These are phyloP conservation scores for Aphidoletes aphidimyza DNA, from an alignment of 2,888 invertebrate species.

Conservation along the genomic window DNA sequence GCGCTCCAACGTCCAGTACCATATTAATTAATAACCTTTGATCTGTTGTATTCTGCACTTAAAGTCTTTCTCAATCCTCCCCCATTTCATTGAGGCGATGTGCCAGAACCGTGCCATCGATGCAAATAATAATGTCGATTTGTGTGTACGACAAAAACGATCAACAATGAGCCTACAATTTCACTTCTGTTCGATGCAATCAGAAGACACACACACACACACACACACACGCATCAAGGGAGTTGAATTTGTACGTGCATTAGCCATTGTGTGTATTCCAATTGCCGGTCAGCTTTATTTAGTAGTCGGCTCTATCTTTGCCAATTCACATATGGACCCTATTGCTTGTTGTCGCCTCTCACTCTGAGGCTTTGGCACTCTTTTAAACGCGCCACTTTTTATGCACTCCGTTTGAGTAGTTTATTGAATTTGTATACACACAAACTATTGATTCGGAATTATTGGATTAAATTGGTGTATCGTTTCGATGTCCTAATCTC, in stretches of 20 bases:
- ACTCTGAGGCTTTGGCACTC: too few relatives aligned
- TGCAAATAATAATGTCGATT: conserved; percentile 37
- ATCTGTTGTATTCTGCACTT: conserved; percentile 30
- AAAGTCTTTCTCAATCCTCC: neutral
- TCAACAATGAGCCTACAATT: conserved; percentile 23
- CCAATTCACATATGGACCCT: too few relatives aligned
- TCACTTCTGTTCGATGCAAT: too few relatives aligned
- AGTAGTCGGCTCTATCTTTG: neutral
- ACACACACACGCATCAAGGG: too few relatives aligned
- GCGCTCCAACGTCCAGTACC: conserved; percentile 26
- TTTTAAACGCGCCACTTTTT: conserved; percentile 38
- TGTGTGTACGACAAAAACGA: conserved; percentile 43
- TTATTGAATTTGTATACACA: neutral
- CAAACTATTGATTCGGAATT: conserved; percentile 33
- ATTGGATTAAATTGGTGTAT: conserved; percentile 50
- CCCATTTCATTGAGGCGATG: conserved; percentile 32
- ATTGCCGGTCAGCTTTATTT: neutral
- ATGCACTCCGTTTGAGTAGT: neutral
- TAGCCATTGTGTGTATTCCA: neutral
- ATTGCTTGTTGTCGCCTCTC: too few relatives aligned
- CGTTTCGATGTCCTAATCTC: conserved; percentile 33
- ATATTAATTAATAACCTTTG: conserved; percentile 54
- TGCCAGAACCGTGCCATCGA: neutral
- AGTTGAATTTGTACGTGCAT: conserved; percentile 5
- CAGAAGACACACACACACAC: too few relatives aligned